Evolutionary conservation across 2,797 vertebrate species (phyloP).

Genomic region (Brotula barbata): DNA sequence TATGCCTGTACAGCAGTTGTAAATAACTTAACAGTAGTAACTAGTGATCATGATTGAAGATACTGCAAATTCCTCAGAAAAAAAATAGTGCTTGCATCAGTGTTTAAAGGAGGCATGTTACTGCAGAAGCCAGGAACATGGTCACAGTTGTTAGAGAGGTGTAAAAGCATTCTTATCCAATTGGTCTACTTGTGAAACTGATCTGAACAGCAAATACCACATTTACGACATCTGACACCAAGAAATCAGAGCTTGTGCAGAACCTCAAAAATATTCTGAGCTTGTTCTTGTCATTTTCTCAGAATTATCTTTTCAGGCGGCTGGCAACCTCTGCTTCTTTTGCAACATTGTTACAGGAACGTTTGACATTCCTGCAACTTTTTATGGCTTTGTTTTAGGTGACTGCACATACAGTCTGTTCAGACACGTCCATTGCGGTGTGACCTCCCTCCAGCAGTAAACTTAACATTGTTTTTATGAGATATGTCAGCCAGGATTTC

Average conservation of each 20-base stretch:
- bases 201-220: background rate
- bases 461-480: conserved; percentile 14
- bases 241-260: conserved; percentile 8
- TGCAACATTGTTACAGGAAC: background rate
- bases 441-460: conserved; percentile 15
- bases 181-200: conserved; percentile 4
- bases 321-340: conserved; percentile 6
- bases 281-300: conserved; percentile 2
- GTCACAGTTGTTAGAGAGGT: conserved; percentile 4
- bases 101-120: no score
- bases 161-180: background rate
- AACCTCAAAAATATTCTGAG: conserved; percentile 9
- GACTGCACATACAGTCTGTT: background rate
- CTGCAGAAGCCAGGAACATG: background rate
- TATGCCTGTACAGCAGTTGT: no score
- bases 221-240: background rate
- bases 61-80: no score
- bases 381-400: conserved; percentile 7
- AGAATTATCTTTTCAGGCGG: conserved; percentile 1
- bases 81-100: no score
- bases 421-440: background rate
- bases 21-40: no score
- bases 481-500: conserved; percentile 5
- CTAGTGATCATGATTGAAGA: no score
- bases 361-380: background rate